These are phyloP conservation scores for Oscheius sp. DNA, from an alignment of 2,888 invertebrate genomes.

Conservation along the genomic window DNA sequence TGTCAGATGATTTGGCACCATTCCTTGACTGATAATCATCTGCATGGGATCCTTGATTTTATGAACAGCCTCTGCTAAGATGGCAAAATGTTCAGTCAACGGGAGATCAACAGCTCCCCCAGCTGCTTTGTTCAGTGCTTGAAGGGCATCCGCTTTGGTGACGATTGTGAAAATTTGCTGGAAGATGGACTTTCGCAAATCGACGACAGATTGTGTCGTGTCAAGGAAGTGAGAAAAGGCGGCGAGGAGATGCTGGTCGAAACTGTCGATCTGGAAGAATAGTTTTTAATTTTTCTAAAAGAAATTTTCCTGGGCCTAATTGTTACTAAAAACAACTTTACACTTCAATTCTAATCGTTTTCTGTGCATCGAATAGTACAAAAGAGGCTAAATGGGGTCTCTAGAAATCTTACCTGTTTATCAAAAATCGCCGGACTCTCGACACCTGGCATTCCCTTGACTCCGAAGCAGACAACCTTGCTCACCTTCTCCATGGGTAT, in stretches of 20 bases:
- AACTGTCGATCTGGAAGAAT: slow-evolving; percentile 19
- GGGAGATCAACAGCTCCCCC: slow-evolving; percentile 53
- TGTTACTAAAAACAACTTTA: too few species aligned
- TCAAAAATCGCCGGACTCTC: slow-evolving; percentile 5
- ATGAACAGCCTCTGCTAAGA: slow-evolving; percentile 47
- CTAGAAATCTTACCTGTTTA: slow-evolving; percentile 21
- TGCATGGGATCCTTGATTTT: slow-evolving; percentile 38
- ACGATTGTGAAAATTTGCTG: slow-evolving; percentile 46
- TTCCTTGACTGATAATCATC: slow-evolving; percentile 27
- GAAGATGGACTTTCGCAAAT: slow-evolving; percentile 36
- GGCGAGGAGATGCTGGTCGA: slow-evolving; percentile 15
- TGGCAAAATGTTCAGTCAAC: slow-evolving; percentile 52
- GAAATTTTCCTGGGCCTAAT: too few species aligned
- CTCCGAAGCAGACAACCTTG: slow-evolving; percentile 43
- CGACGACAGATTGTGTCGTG: slow-evolving; percentile 24
- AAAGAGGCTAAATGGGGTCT: not conserved
- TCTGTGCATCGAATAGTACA: too few species aligned
- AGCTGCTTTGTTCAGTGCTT: slow-evolving; percentile 25
- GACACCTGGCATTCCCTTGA: slow-evolving; percentile 23
- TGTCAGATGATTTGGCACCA: not conserved
- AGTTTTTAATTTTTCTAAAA: too few species aligned
- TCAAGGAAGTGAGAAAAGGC: slow-evolving; percentile 20
- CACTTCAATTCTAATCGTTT: too few species aligned
- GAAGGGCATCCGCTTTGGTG: slow-evolving; percentile 33
- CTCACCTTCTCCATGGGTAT: slow-evolving; percentile 45